Evolutionary conservation across 1,140 invertebrate genomes (phyloP), one percentile per base, ranked within the genome.

Genomic region (Teleopsis dalmanni): DNA sequence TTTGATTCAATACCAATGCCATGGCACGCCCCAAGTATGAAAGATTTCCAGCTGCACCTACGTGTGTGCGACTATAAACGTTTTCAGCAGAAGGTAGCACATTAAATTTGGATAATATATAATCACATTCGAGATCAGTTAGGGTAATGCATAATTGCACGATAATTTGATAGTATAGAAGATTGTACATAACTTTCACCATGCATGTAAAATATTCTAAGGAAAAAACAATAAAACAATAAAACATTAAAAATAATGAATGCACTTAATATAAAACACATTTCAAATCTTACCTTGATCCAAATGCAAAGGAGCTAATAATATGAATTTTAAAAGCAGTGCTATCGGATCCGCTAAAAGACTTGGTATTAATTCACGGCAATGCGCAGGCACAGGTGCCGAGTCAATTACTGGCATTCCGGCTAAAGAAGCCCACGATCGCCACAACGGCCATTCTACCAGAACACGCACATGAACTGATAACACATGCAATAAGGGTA

Each of bases 81-180:
- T 46, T 22, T 34, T 51, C 43, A 22, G 27, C 27, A 10, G 43
- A 33, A 14, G 49, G 35, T 26, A 36, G 47, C 10, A 25, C 37
- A 45, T 56, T 51, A 42, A 53, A 64, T 7, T 62, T 56, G 9
- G 51, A 42, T 51, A 69, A 44, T 54, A 68, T 59, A 56, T 67
- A 58, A 40, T 72, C 59, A 31, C 76, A 66, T 60, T 78, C 74
- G 6, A 73, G 51, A 25, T 61, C 71, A 44, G 73, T 78, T 65
- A 91, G 53, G 3, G 57, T 65, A 27, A 65, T 57, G 38, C 68
- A 84, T 7, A 90, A 59, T 56, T 85, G 82, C 1, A 82, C 71
- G 19, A 94, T 76, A 29, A 90, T 83, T 80, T 95, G 91, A 66
- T 94, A 85, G 71, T 90, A 94, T 34, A 86, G 74, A 33, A 95